Evolutionary conservation across 2,113 vertebrate species (phyloP).

Genomic region (Clupea harengus): DNA sequence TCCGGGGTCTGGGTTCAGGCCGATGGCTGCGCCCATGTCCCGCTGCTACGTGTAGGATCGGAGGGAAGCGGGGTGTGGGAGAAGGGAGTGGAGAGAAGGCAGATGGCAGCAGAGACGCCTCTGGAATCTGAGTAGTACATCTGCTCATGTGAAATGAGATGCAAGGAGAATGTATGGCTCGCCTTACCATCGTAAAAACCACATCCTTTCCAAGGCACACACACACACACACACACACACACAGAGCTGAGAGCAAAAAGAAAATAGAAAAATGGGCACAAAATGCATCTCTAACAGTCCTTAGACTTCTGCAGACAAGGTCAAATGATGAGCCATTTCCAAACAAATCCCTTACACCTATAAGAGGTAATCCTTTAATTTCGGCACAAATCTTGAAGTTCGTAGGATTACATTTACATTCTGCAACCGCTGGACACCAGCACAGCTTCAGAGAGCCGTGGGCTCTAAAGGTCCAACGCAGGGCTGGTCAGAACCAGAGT

Average conservation of each 20-base stretch:
- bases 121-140: constrained; percentile 53
- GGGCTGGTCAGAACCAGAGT: neutral
- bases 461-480: neutral
- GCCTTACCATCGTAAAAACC: constrained; percentile 38
- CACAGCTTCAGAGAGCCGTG: neutral
- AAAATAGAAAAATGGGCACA: neutral
- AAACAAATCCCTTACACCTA: neutral
- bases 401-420: neutral
- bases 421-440: neutral
- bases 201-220: neutral
- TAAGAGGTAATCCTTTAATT: neutral
- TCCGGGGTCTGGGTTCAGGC: neutral
- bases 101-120: constrained; percentile 48
- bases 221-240: neutral
- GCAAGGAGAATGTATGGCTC: constrained; percentile 29
- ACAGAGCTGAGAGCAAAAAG: too few species aligned
- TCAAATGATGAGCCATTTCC: neutral
- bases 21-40: neutral
- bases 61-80: neutral
- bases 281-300: neutral
- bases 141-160: constrained; percentile 42
- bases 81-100: neutral
- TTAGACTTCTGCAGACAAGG: neutral
- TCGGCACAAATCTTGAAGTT: neutral
- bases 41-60: neutral